These are phyloP conservation scores for Drosophila triauraria DNA, from an alignment of 1,140 invertebrate genomes.

Conservation along the genomic window DNA sequence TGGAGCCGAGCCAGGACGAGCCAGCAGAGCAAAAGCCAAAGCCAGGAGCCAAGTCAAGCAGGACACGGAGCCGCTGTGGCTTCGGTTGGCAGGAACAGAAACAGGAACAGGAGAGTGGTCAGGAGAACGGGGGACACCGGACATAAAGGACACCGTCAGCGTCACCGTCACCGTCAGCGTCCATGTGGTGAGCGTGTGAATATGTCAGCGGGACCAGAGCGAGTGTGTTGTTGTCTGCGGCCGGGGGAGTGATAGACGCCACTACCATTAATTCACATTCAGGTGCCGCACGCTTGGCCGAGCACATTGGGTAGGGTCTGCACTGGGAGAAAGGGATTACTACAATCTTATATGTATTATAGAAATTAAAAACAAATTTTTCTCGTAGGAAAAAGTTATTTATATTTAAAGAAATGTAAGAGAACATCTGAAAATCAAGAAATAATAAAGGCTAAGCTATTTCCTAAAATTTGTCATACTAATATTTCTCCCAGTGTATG, in stretches of 20 bases:
- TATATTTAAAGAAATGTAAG: background rate
- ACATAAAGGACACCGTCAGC: constrained; percentile 18
- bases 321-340: constrained; percentile 3
- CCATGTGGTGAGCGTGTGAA: constrained; percentile 54
- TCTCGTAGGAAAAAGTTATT: too few relatives aligned
- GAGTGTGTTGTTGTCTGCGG: constrained; percentile 68
- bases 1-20: constrained; percentile 26
- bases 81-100: constrained; percentile 28
- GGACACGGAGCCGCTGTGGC: constrained; percentile 37
- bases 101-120: constrained; percentile 35
- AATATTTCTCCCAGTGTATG: constrained; percentile 9
- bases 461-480: background rate
- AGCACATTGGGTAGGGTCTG: constrained; percentile 36
- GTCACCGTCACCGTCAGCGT: constrained; percentile 11
- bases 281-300: constrained; percentile 75
- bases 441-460: background rate
- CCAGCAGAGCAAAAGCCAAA: constrained; percentile 15
- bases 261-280: constrained; percentile 82
- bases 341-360: too few relatives aligned
- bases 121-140: constrained; percentile 11
- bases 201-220: constrained; percentile 40
- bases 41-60: constrained; percentile 44
- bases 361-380: too few relatives aligned
- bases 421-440: too few relatives aligned
- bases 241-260: constrained; percentile 77